Conservation (phyloP, 2,888 invertebrate species). For the Limnephilus marmoratus region DNA sequence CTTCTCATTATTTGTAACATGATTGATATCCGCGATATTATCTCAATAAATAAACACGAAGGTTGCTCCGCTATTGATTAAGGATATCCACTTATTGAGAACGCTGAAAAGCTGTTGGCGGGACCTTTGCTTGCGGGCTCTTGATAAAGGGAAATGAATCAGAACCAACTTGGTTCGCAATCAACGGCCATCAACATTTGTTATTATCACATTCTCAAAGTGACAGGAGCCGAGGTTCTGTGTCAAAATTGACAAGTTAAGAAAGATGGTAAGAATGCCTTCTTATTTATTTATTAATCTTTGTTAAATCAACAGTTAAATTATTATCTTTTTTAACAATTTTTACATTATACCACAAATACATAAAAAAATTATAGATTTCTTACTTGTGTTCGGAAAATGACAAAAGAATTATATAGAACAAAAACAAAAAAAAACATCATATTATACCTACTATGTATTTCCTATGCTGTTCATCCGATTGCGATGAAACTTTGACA, state of each 20-base stretch:
- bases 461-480: too few species aligned
- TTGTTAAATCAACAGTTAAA: too few species aligned
- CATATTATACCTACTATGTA: too few species aligned
- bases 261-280: too few species aligned
- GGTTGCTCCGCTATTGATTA: neutral
- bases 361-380: too few species aligned
- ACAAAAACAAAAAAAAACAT: too few species aligned
- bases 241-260: neutral
- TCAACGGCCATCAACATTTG: neutral
- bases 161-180: neutral
- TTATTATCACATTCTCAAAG: neutral
- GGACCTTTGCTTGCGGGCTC: neutral
- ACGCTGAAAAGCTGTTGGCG: neutral
- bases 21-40: neutral
- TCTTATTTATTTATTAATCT: too few species aligned
- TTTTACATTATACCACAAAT: too few species aligned
- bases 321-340: too few species aligned
- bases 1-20: neutral
- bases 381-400: too few species aligned
- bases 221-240: neutral
- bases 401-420: too few species aligned
- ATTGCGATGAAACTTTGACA: too few species aligned
- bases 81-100: neutral
- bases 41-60: neutral
- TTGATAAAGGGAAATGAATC: neutral